Conservation (phyloP, 1,140 invertebrate species). For the Trigoniulus corallinus region DNA sequence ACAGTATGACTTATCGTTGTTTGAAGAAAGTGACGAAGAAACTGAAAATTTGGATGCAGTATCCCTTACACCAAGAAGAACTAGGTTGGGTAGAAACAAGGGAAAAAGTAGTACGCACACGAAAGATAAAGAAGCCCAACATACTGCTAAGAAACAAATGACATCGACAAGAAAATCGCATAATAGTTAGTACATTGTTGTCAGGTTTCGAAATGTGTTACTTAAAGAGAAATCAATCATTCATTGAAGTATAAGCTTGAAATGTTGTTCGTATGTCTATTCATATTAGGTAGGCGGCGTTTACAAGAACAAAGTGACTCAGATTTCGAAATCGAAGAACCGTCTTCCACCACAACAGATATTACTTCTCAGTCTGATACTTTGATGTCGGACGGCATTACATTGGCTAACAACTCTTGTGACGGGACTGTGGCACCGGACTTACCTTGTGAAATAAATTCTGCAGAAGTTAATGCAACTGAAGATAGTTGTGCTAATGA, state of each 20-base stretch:
- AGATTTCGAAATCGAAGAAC: neutral
- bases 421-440: neutral
- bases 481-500: neutral
- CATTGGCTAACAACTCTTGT: neutral
- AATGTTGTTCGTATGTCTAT: neutral
- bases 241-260: neutral
- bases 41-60: neutral
- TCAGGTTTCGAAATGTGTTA: neutral
- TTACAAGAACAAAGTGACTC: neutral
- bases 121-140: neutral
- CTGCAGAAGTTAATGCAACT: neutral
- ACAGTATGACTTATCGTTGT: slow-evolving; percentile 32
- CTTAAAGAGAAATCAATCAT: neutral
- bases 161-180: neutral
- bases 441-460: neutral
- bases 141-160: neutral
- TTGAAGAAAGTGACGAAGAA: slow-evolving; percentile 17
- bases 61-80: neutral
- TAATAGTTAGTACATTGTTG: too few relatives aligned
- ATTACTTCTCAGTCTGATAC: neutral
- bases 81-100: neutral
- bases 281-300: neutral
- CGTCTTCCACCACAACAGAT: neutral
- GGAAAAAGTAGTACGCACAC: neutral
- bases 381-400: neutral